Evolutionary conservation across 2,888 invertebrate genomes (phyloP), one percentile per base, ranked within the genome.

Genomic region (Patella caerulea): DNA sequence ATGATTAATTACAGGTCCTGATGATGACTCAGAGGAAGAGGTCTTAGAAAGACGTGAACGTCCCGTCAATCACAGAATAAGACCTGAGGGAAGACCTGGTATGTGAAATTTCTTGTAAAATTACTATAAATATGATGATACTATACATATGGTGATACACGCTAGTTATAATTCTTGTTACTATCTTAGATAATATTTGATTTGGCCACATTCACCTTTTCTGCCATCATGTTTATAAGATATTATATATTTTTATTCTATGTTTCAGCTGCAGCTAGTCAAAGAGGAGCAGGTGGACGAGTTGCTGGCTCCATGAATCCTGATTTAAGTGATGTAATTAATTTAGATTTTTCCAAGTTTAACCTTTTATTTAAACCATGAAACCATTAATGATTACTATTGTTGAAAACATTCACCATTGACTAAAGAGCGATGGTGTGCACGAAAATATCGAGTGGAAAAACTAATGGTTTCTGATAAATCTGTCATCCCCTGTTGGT

Each of bases 221-320:
- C 7, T 15, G 19, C 56, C 17, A n/a, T 55, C n/a, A 54, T 54
- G 34, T 34, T 55, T 55, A 59, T 71, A 72, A n/a, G n/a, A 19
- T 55, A n/a, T 14, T n/a, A 71, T 54, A 53, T 74, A 55, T 74
- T 17, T 72, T 19, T 24, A 56, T 82, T 15, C 70, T 79, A 55
- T 54, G 65, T 83, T 83, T 55, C 83, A 87, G 87, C 87, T 75
- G 86, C 87, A 71, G 86, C 83, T 45, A 83, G 82, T 15, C 85
- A 79, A 73, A 79, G 65, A 75, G 79, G 72, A 73, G 85, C 79
- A 73, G 80, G 81, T 72, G 79, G 80, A 14, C 83, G 86, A 74
- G 84, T 88, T 73, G 79, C 84, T 71, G 88, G 88, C 34, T 81
- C 84, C 73, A 88, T 88, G 88, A 86, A 87, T 82, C 87, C 87